Evolutionary conservation across 2,113 vertebrate genomes (phyloP).

Genomic region (Macrotus californicus): DNA sequence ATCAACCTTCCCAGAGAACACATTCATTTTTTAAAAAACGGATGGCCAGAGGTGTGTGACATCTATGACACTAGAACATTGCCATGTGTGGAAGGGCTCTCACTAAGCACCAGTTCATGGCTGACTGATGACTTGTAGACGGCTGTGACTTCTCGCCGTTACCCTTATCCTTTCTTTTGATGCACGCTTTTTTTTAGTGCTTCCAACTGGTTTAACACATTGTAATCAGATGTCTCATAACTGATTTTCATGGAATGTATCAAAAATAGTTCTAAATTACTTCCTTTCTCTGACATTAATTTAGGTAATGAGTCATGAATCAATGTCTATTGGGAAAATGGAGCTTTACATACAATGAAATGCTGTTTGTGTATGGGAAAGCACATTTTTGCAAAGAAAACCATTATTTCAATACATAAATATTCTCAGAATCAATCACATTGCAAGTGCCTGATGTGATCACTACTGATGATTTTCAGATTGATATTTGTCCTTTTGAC

Average conservation of each 20-base stretch:
- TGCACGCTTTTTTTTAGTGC: conserved; percentile 61
- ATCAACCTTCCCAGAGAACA: neutral
- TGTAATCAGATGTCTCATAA: conserved; percentile 53
- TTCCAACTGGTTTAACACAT: conserved; percentile 50
- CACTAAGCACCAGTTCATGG: neutral
- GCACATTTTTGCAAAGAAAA: conserved; percentile 69
- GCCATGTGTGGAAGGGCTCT: neutral
- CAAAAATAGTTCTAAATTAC: conserved; percentile 72
- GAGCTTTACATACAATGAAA: conserved; percentile 53
- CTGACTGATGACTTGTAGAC: neutral
- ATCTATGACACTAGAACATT: neutral
- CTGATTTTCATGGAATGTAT: conserved; percentile 71
- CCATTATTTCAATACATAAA: conserved; percentile 70
- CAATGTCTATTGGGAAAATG: conserved; percentile 68
- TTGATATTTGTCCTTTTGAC: neutral
- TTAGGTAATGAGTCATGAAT: conserved; percentile 72
- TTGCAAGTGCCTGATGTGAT: neutral
- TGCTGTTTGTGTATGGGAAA: conserved; percentile 69
- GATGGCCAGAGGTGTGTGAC: neutral
- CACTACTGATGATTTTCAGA: conserved; percentile 49
- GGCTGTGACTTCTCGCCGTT: neutral
- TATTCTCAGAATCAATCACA: conserved; percentile 62
- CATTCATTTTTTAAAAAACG: neutral
- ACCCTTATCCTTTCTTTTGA: conserved; percentile 49
- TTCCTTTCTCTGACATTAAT: conserved; percentile 62